Base-by-base conservation (phyloP, 1,140 invertebrate genomes). In the Acromyrmex charruanus region DNA sequence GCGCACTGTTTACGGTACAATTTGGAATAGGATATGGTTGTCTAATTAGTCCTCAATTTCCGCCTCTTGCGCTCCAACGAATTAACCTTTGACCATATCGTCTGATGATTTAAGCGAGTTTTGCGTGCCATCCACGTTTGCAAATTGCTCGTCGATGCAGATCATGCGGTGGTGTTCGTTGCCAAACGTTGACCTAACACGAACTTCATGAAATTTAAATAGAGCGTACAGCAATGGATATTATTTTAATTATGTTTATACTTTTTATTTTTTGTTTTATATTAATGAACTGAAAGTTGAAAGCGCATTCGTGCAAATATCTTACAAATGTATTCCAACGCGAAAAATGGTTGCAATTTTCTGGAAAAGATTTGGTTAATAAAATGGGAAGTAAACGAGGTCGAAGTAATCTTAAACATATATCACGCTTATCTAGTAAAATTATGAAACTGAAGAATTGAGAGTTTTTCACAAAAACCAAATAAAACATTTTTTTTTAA, bases 41-140 rank as follows among this genome's bases (percentile, higher is more conserved):
- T 77, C 35, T 39, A 66, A 86, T 80, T 86, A 49, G 75, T 80
- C 63, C 16, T 49, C 75, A 80, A 86, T 86, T 80, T 86, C 84
- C 63, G 35, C 7, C 63, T 51, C 84, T 68, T 79, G 75, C 16
- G 51, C 35, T 35, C 53, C 21, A 31, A n/a, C 18, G 3, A 80
- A 69, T 80, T 86, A 86, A 86, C 75, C 84, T 86, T 86, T 80
- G 75, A 86, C 63, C 63, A 39, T 68, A 28, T 25, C 31, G 25
- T 44, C 49, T 66, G 53, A 86, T 79, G 74, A 86, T 86, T 86
- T 86, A 86, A 86, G 25, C 51, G 59, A 86, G 21, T 59, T 59
- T 80, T 49, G 84, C 63, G 63, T 86, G 84, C 63, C 59, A 82
- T 82, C 35, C 35, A n/a, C 79, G 53, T 82, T 82, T 82, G 66